phyloP scores from a whole-genome alignment of 2,888 invertebrate genomes.

The Leptinotarsa haldemani region DNA sequence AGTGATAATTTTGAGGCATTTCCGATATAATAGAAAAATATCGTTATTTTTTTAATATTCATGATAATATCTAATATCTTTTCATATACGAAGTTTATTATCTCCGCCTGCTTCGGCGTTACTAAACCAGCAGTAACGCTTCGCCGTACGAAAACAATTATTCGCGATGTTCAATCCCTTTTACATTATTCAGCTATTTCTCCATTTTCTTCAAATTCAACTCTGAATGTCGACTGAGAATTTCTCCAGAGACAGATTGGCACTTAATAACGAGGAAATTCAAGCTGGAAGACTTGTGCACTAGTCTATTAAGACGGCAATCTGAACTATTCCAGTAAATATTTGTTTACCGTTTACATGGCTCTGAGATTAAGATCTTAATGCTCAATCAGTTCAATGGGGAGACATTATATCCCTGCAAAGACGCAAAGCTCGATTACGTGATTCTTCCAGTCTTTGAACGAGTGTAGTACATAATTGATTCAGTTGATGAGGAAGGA shows the following conservation, averaged over 20 bases:
- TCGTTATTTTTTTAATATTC: too few species aligned
- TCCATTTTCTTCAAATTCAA: constrained; percentile 1
- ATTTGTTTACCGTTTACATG: constrained; percentile 38
- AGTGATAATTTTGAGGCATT: too few species aligned
- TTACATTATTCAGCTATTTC: background rate
- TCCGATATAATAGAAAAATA: too few species aligned
- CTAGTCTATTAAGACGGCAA: constrained; percentile 38
- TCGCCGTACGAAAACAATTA: too few species aligned
- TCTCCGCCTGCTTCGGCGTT: too few species aligned
- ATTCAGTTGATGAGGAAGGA: too few species aligned
- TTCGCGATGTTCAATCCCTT: background rate
- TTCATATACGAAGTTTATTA: too few species aligned
- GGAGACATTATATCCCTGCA: background rate
- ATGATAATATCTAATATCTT: too few species aligned
- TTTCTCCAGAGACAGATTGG: constrained; percentile 20
- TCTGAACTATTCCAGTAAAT: constrained; percentile 38
- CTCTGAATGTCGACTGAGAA: constrained; percentile 2
- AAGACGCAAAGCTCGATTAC: background rate
- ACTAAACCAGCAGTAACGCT: too few species aligned
- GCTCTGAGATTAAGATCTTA: constrained; percentile 34
- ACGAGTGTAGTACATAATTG: background rate
- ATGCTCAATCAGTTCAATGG: constrained; percentile 28
- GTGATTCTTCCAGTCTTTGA: background rate
- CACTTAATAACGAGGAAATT: constrained; percentile 25
- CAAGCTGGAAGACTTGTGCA: constrained; percentile 30